Conservation (phyloP, 2,113 vertebrate genomes). For the Myocastor coypus region DNA sequence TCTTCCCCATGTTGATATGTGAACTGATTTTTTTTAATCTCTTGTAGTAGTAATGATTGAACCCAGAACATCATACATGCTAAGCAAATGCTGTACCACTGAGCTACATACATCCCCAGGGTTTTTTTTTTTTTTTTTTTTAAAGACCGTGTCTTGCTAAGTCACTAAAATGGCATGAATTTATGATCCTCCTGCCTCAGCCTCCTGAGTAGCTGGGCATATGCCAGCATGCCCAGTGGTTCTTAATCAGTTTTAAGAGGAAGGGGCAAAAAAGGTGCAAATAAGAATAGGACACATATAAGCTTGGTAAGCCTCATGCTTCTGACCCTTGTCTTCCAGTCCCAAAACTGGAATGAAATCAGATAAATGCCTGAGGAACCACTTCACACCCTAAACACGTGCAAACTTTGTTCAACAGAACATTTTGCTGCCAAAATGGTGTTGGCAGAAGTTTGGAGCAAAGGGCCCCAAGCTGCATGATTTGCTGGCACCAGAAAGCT, state of each 20-base stretch:
- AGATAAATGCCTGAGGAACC: constrained; percentile 73
- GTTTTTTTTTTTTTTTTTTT: neutral
- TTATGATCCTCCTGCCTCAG: neutral
- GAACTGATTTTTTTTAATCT: neutral
- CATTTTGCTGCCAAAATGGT: constrained; percentile 79
- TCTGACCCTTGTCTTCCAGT: constrained; percentile 70
- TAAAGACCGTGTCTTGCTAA: neutral
- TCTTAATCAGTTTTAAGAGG: constrained; percentile 25
- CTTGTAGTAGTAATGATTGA: neutral
- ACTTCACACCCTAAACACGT: constrained; percentile 82
- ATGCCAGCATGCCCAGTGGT: neutral
- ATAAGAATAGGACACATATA: constrained; percentile 25
- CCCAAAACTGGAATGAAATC: constrained; percentile 71
- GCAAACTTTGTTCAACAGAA: constrained; percentile 83
- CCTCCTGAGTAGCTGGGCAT: neutral
- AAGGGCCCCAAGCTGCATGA: constrained; percentile 76
- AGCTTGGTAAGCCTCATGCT: constrained; percentile 46
- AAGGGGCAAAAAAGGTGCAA: neutral
- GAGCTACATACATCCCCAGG: neutral
- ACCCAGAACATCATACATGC: neutral
- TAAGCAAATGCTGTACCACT: neutral
- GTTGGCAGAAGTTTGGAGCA: constrained; percentile 81
- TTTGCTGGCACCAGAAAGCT: constrained; percentile 68
- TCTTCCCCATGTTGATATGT: constrained; percentile 7
- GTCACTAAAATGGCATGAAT: neutral